Percentiles rank a stretch among this genome's conserved stretches.
phyloP scores from a whole-genome alignment of 2,797 vertebrate species.

The Gymnothorax javanicus region DNA sequence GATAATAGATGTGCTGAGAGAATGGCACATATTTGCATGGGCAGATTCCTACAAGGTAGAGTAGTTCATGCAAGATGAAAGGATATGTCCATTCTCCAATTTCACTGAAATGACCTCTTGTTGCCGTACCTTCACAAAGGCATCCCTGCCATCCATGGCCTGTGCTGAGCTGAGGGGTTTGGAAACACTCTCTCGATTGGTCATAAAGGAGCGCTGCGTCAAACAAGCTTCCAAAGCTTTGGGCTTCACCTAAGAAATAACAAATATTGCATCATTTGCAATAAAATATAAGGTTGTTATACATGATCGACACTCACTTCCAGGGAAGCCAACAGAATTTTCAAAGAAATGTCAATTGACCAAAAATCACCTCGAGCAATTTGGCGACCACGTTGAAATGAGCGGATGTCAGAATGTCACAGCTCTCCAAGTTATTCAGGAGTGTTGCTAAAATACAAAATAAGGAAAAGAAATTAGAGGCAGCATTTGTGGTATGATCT shows the following conservation, averaged over 20 bases:
- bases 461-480: conserved; percentile 14
- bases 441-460: conserved; percentile 68
- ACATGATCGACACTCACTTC: neutral
- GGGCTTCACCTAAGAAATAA: conserved; percentile 72
- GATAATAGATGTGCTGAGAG: neutral
- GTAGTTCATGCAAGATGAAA: neutral
- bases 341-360: conserved; percentile 32
- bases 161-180: conserved; percentile 81
- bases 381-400: conserved; percentile 75
- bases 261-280: neutral
- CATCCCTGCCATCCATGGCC: conserved; percentile 84
- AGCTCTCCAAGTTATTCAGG: conserved; percentile 85
- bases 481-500: neutral
- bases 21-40: neutral
- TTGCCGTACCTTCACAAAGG: conserved; percentile 86
- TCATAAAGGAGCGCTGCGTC: conserved; percentile 80
- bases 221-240: conserved; percentile 75
- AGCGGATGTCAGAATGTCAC: conserved; percentile 73
- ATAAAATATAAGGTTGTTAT: neutral
- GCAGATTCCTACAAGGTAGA: neutral
- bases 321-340: neutral
- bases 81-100: neutral
- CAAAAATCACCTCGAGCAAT: conserved; percentile 77
- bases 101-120: neutral
- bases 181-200: conserved; percentile 82